These are phyloP conservation scores for Scyliorhinus canicula DNA, from an alignment of 2,797 vertebrate species.

Conservation along the genomic window DNA sequence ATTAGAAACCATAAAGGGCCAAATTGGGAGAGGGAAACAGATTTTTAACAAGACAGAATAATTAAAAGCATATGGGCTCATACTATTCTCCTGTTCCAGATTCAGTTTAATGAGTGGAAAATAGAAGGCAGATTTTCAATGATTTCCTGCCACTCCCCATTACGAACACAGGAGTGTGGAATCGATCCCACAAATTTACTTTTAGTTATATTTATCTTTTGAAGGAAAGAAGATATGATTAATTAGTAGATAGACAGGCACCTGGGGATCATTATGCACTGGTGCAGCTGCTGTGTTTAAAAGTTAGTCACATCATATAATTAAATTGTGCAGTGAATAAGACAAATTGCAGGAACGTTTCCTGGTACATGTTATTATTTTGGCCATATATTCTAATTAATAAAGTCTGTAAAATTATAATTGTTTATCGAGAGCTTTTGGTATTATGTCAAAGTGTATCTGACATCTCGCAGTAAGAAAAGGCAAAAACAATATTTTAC, in stretches of 20 bases:
- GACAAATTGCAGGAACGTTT: not conserved
- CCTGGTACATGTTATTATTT: not conserved
- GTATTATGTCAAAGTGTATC: not conserved
- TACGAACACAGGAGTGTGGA: not conserved
- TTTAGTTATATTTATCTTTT: not conserved
- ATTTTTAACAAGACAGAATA: not conserved
- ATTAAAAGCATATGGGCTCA: not conserved
- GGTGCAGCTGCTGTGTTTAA: not conserved
- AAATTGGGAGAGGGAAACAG: not conserved
- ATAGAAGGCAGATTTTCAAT: not conserved
- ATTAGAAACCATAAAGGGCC: not conserved
- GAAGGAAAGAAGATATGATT: not conserved
- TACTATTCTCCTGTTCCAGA: not conserved
- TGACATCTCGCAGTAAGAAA: not conserved
- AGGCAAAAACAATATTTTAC: not conserved
- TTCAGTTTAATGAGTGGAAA: not conserved
- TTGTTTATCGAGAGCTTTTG: not conserved
- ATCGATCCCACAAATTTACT: not conserved
- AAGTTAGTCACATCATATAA: slow-evolving; percentile 5
- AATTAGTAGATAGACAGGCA: not conserved
- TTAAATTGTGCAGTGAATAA: not conserved
- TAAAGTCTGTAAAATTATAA: not conserved
- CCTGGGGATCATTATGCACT: not conserved
- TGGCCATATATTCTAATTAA: not conserved
- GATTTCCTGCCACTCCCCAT: not conserved